These are phyloP conservation scores for Spondyliosoma cantharus DNA, from an alignment of 2,797 vertebrate species.

Conservation along the genomic window DNA sequence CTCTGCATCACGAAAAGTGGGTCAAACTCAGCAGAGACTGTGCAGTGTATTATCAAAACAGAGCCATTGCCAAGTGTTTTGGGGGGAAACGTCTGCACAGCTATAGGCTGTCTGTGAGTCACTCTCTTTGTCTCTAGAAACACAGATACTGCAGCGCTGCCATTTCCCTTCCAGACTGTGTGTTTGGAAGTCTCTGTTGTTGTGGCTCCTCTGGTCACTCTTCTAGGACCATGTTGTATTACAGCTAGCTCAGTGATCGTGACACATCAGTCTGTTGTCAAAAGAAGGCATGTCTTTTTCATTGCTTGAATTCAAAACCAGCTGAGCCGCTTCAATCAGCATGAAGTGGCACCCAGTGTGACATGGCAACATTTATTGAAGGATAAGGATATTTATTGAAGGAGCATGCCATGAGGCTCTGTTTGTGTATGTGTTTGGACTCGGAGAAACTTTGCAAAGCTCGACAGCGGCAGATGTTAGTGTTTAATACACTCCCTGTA, in stretches of 20 bases:
- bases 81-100: slow-evolving; percentile 25
- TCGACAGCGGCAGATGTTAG: slow-evolving; percentile 35
- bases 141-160: slow-evolving; percentile 11
- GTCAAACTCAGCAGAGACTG: slow-evolving; percentile 58
- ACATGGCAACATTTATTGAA: too few relatives aligned
- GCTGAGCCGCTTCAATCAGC: slow-evolving; percentile 12
- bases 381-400: too few relatives aligned
- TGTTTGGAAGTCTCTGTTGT: slow-evolving; percentile 9
- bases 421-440: slow-evolving; percentile 31
- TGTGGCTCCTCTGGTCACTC: slow-evolving; percentile 4
- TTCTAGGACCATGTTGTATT: slow-evolving; percentile 2
- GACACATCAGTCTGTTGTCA: slow-evolving; percentile 5
- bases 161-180: slow-evolving; percentile 30
- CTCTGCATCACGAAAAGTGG: slow-evolving; percentile 65
- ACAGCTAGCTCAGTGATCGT: slow-evolving; percentile 6
- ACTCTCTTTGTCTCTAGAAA: slow-evolving; percentile 44
- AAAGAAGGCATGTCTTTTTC: not conserved
- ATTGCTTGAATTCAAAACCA: slow-evolving; percentile 24
- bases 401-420: not conserved
- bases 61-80: slow-evolving; percentile 33
- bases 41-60: slow-evolving; percentile 62
- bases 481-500: slow-evolving; percentile 26
- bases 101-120: slow-evolving; percentile 26
- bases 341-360: not conserved
- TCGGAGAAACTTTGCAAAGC: slow-evolving; percentile 18